Percentiles rank a stretch among this genome's conserved stretches.
Evolutionary conservation across 2,113 vertebrate species (phyloP).

Genomic region (Galeopterus variegatus): DNA sequence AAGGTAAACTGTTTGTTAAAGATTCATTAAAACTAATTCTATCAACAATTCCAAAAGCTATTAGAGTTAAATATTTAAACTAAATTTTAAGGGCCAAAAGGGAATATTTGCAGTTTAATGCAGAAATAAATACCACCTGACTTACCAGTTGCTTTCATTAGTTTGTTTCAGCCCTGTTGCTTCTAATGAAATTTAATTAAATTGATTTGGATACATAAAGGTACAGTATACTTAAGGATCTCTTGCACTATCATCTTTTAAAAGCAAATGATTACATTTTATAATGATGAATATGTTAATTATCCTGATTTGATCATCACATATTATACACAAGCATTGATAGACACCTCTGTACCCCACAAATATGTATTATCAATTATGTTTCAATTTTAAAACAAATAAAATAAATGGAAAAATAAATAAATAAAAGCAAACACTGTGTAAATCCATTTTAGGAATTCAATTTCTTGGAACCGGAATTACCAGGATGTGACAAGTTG

Average conservation of each 20-base stretch:
- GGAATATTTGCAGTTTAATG: slow-evolving; percentile 88
- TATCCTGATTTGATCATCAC: too few relatives aligned
- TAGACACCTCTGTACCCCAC: too few relatives aligned
- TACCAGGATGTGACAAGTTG: slow-evolving; percentile 56
- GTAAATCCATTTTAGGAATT: slow-evolving; percentile 74
- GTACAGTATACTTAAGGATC: slow-evolving; percentile 76
- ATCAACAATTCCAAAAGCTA: slow-evolving; percentile 87
- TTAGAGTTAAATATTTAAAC: slow-evolving; percentile 89
- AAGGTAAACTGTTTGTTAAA: slow-evolving; percentile 86
- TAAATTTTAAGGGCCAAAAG: slow-evolving; percentile 88
- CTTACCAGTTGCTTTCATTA: slow-evolving; percentile 83
- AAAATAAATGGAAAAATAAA: too few relatives aligned
- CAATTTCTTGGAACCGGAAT: slow-evolving; percentile 65
- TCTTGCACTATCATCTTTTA: slow-evolving; percentile 63
- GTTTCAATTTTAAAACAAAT: too few relatives aligned
- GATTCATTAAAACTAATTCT: slow-evolving; percentile 85
- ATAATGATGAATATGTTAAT: too few relatives aligned
- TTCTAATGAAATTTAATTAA: slow-evolving; percentile 89
- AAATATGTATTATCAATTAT: too few relatives aligned
- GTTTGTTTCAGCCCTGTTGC: slow-evolving; percentile 87
- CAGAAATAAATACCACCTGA: slow-evolving; percentile 88
- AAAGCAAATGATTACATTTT: slow-evolving; percentile 49
- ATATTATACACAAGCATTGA: too few relatives aligned
- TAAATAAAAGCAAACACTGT: slow-evolving; percentile 63
- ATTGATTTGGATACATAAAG: slow-evolving; percentile 87